Conservation (phyloP, 2,797 vertebrate species). For the Acanthurus tractus region DNA sequence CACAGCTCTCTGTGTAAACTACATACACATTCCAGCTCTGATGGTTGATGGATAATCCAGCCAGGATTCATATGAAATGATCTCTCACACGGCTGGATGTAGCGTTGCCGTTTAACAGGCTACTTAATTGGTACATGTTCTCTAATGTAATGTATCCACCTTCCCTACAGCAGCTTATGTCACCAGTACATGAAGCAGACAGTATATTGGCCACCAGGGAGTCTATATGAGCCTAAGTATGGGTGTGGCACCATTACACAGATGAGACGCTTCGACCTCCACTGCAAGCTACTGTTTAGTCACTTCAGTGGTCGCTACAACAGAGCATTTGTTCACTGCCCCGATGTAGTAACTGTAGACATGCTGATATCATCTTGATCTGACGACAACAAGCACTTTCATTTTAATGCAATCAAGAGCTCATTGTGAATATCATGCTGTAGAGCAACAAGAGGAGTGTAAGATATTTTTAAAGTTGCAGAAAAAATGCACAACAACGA, state of each 20-base stretch:
- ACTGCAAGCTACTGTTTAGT: constrained; percentile 1
- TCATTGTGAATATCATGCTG: not conserved
- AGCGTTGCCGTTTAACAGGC: constrained; percentile 11
- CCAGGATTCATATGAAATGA: constrained; percentile 21
- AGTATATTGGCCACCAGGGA: constrained; percentile 21
- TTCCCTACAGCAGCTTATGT: constrained; percentile 9
- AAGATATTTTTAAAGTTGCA: not conserved
- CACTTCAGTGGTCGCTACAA: not conserved
- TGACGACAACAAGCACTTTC: constrained; percentile 3
- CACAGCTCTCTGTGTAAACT: not conserved
- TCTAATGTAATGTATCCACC: constrained; percentile 4
- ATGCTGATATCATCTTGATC: constrained; percentile 10
- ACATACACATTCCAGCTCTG: constrained; percentile 2
- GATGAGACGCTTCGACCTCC: constrained; percentile 22
- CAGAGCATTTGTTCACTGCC: not conserved
- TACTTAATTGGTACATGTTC: not conserved
- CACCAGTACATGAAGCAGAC: constrained; percentile 40
- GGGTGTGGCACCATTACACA: constrained; percentile 13
- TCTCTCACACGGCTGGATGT: constrained; percentile 24
- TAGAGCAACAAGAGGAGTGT: not conserved
- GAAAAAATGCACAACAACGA: not conserved
- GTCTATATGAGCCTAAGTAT: constrained; percentile 23
- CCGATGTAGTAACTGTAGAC: not conserved
- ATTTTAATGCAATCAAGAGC: not conserved
- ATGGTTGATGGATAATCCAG: constrained; percentile 14